Evolutionary conservation across 2,888 invertebrate species (phyloP).

Genomic region (Drosophila mercatorum): DNA sequence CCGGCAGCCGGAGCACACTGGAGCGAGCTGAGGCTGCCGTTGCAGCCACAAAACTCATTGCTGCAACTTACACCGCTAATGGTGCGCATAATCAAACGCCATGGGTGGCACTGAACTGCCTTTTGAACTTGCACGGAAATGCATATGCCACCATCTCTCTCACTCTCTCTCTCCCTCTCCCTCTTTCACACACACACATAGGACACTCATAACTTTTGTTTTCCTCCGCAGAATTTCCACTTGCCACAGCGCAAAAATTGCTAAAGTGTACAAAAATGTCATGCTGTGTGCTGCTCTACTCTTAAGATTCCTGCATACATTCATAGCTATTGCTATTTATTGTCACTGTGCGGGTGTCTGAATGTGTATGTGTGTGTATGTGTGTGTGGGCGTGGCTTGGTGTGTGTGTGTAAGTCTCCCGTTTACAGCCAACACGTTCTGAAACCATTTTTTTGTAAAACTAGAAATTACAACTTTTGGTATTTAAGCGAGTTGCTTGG

Average conservation of each 20-base stretch:
- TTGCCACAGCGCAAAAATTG: slow-evolving; percentile 47
- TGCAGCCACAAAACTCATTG: slow-evolving; percentile 78
- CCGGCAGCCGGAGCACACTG: slow-evolving; percentile 30
- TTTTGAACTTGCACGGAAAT: slow-evolving; percentile 42
- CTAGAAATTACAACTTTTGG: slow-evolving; percentile 37
- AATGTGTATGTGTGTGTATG: too few relatives aligned
- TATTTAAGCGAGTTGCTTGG: not conserved
- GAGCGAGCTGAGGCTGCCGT: slow-evolving; percentile 17
- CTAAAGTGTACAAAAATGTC: slow-evolving; percentile 67
- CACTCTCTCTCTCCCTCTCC: not conserved
- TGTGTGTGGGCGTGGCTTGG: slow-evolving; percentile 5
- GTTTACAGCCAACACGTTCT: slow-evolving; percentile 53
- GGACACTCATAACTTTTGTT: slow-evolving; percentile 75
- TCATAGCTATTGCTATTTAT: slow-evolving; percentile 31
- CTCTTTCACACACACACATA: slow-evolving; percentile 12
- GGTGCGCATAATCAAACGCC: slow-evolving; percentile 82
- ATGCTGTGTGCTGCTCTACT: slow-evolving; percentile 61
- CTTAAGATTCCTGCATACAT: slow-evolving; percentile 59
- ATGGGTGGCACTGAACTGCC: slow-evolving; percentile 70
- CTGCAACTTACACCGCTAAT: slow-evolving; percentile 81
- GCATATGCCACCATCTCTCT: slow-evolving; percentile 11
- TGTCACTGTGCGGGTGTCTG: slow-evolving; percentile 5
- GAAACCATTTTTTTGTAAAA: slow-evolving; percentile 6
- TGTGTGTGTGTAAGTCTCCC: slow-evolving; percentile 19
- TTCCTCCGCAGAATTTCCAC: slow-evolving; percentile 53